phyloP scores from a whole-genome alignment of 2,888 invertebrate genomes.

The Idaea straminata region DNA sequence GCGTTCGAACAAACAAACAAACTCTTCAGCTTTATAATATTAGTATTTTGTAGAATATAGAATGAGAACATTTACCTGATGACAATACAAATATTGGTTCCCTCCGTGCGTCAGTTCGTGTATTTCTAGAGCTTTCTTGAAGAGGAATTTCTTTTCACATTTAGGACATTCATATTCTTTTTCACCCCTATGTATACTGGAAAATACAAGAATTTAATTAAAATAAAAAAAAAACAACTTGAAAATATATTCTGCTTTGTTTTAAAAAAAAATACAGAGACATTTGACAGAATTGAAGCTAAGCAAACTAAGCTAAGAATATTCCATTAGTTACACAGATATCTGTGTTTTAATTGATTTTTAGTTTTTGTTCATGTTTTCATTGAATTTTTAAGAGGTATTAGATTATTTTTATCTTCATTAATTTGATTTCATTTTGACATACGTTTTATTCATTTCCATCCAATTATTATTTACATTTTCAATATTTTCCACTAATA shows the following conservation, averaged over 20 bases:
- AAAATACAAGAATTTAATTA: neutral
- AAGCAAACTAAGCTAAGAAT: no score
- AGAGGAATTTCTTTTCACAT: slow-evolving; percentile 61
- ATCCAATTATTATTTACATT: neutral
- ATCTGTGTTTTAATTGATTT: no score
- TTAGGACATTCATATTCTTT: slow-evolving; percentile 59
- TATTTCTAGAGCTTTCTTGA: slow-evolving; percentile 65
- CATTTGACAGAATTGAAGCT: no score
- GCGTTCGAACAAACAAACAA: no score
- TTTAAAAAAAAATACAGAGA: neutral
- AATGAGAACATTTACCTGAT: slow-evolving; percentile 39
- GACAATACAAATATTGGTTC: slow-evolving; percentile 58
- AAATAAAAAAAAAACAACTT: neutral
- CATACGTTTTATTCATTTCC: neutral
- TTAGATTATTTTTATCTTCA: no score
- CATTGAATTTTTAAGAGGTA: neutral
- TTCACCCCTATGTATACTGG: slow-evolving; percentile 62
- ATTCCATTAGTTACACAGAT: no score
- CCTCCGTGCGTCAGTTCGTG: slow-evolving; percentile 59
- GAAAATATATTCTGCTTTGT: slow-evolving; percentile 1
- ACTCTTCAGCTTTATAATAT: no score
- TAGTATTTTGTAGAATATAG: no score
- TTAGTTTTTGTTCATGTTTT: no score
- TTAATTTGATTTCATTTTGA: neutral
- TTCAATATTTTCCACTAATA: no score